phyloP scores from a whole-genome alignment of 1,140 invertebrate species.

The Leptinotarsa lineolata region DNA sequence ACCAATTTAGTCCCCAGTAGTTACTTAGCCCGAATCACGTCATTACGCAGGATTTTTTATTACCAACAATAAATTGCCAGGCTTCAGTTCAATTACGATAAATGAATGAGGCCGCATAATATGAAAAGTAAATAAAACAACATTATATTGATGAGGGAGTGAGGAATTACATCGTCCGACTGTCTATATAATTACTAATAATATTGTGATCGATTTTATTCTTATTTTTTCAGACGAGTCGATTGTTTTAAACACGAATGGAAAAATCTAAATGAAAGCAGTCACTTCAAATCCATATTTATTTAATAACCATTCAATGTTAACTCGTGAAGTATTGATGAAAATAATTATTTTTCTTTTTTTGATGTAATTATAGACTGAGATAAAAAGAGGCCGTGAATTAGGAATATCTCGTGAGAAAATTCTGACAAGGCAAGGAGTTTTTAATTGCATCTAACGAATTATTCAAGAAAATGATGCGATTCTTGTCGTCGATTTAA shows the following conservation, averaged over 20 bases:
- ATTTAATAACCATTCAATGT: neutral
- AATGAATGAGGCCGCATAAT: neutral
- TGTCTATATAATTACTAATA: slow-evolving; percentile 3
- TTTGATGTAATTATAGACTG: neutral
- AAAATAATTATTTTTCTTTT: slow-evolving; percentile 6
- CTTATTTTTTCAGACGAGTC: neutral
- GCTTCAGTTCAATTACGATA: slow-evolving; percentile 1
- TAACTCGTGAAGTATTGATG: slow-evolving; percentile 9
- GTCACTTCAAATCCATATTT: neutral
- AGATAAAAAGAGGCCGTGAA: neutral
- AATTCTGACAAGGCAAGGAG: neutral
- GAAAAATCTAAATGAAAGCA: slow-evolving; percentile 3
- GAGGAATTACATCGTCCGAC: neutral
- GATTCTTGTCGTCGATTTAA: slow-evolving; percentile 49
- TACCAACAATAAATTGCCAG: neutral
- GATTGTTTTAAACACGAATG: neutral
- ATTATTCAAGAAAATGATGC: slow-evolving; percentile 45
- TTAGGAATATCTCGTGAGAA: slow-evolving; percentile 2
- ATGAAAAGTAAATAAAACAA: slow-evolving; percentile 6
- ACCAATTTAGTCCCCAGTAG: neutral
- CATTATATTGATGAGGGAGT: neutral
- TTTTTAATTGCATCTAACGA: slow-evolving; percentile 33
- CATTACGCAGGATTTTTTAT: slow-evolving; percentile 2
- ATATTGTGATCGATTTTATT: slow-evolving; percentile 3
- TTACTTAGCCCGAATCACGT: neutral